A percentile compares a stretch with the other conserved stretches of the same genome.
Evolutionary conservation across 2,797 vertebrate genomes (phyloP).

Genomic region (Zalophus californianus): DNA sequence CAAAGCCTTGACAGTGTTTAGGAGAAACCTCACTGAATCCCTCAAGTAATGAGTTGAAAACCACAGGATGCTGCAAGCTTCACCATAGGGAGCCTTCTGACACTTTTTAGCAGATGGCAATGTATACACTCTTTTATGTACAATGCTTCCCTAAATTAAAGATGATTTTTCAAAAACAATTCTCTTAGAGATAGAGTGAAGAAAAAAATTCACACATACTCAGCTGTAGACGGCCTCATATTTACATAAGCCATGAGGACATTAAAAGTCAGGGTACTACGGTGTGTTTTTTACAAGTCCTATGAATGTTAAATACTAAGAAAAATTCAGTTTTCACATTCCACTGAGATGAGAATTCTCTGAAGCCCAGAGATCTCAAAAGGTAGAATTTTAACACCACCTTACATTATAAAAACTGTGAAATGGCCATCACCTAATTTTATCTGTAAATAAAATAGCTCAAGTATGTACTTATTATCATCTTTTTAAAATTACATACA

Average conservation of each 20-base stretch:
- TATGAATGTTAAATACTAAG: slow-evolving; percentile 51
- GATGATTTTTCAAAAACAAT: slow-evolving; percentile 77
- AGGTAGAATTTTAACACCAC: neutral
- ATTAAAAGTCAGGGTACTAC: slow-evolving; percentile 42
- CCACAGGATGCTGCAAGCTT: slow-evolving; percentile 22
- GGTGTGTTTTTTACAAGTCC: slow-evolving; percentile 16
- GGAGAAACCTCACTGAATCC: slow-evolving; percentile 49
- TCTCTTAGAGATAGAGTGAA: slow-evolving; percentile 40
- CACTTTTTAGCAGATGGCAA: slow-evolving; percentile 74
- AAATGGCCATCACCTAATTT: neutral
- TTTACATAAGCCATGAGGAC: slow-evolving; percentile 62
- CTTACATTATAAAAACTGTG: neutral
- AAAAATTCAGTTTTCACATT: slow-evolving; percentile 62
- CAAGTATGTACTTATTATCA: neutral
- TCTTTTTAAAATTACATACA: neutral
- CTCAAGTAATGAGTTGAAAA: slow-evolving; percentile 65
- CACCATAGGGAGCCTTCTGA: slow-evolving; percentile 61
- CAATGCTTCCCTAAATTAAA: slow-evolving; percentile 77
- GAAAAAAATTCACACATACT: slow-evolving; percentile 2
- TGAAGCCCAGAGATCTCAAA: neutral
- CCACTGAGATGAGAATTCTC: slow-evolving; percentile 24
- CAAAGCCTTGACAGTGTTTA: slow-evolving; percentile 63
- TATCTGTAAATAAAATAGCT: slow-evolving; percentile 22
- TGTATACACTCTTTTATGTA: slow-evolving; percentile 65
- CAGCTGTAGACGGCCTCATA: slow-evolving; percentile 50